These are phyloP conservation scores for Siphlonurus alternatus DNA, from an alignment of 2,888 invertebrate species.

Conservation along the genomic window DNA sequence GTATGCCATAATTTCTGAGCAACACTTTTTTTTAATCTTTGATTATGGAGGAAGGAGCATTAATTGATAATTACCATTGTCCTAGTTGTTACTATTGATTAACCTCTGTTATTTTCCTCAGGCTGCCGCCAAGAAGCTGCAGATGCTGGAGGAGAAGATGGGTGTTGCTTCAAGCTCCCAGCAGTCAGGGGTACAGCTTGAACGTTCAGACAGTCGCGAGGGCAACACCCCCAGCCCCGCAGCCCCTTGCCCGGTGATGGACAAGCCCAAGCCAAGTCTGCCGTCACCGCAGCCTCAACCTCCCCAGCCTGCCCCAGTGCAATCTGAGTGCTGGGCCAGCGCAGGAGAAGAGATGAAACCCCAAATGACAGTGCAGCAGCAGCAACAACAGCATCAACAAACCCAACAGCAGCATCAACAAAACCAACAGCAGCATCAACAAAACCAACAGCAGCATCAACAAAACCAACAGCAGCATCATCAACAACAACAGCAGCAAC, in stretches of 20 bases:
- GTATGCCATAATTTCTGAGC: too few relatives aligned
- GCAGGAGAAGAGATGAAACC: conserved; percentile 1
- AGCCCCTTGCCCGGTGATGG: conserved; percentile 20
- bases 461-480: background rate
- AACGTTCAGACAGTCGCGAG: conserved; percentile 40
- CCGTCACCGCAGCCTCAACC: background rate
- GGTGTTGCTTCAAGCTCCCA: conserved; percentile 28
- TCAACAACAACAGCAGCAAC: background rate
- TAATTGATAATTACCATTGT: too few relatives aligned
- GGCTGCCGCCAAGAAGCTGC: conserved; percentile 45
- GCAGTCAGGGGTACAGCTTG: conserved; percentile 36
- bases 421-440: background rate
- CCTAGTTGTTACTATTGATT: too few relatives aligned
- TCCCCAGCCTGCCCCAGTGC: background rate
- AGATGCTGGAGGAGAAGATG: conserved; percentile 48
- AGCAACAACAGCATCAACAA: background rate
- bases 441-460: background rate
- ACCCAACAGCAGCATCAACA: background rate
- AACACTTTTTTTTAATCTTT: too few relatives aligned
- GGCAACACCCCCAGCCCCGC: conserved; percentile 30
- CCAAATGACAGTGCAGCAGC: background rate
- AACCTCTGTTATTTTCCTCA: too few relatives aligned
- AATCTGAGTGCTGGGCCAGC: background rate
- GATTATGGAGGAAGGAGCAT: too few relatives aligned
- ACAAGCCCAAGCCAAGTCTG: background rate